Percentiles rank a stretch among this genome's conserved stretches.
phyloP scores from a whole-genome alignment of 1,140 invertebrate genomes.

The Forficula auricularia region DNA sequence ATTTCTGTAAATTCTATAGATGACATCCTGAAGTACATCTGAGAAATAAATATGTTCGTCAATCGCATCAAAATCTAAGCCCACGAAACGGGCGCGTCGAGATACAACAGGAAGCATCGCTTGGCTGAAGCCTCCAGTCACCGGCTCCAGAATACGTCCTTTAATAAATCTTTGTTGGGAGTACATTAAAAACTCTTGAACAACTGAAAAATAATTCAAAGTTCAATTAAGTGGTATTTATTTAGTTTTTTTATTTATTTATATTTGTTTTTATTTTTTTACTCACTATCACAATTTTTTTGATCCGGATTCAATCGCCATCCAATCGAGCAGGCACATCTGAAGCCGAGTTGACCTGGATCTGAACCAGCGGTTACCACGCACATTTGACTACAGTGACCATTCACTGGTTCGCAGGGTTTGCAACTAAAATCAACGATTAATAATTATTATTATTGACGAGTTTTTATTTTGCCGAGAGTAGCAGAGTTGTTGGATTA shows the following conservation, averaged over 20 bases:
- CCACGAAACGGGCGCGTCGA: constrained; percentile 80
- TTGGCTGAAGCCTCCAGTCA: constrained; percentile 79
- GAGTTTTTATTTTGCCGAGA: too few species aligned
- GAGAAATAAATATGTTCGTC: constrained; percentile 92
- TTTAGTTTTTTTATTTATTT: neutral
- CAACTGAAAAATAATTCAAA: constrained; percentile 29
- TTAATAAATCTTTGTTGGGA: constrained; percentile 94
- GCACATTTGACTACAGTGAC: constrained; percentile 89
- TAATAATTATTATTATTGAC: neutral
- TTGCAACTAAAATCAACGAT: constrained; percentile 35
- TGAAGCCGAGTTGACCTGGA: constrained; percentile 63
- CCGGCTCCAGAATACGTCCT: constrained; percentile 77
- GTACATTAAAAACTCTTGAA: constrained; percentile 88
- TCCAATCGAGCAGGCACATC: constrained; percentile 88
- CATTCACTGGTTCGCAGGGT: constrained; percentile 85
- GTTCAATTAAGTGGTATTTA: constrained; percentile 1
- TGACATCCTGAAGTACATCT: constrained; percentile 91
- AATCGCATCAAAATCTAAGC: constrained; percentile 86
- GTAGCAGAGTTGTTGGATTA: too few species aligned
- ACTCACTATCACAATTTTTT: constrained; percentile 57
- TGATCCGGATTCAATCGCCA: constrained; percentile 58
- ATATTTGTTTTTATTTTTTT: too few species aligned
- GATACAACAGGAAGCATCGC: constrained; percentile 84
- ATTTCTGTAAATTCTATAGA: constrained; percentile 77
- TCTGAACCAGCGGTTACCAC: constrained; percentile 65